Evolutionary conservation across 2,113 vertebrate genomes (phyloP).

Genomic region (Hepsetus odoe): DNA sequence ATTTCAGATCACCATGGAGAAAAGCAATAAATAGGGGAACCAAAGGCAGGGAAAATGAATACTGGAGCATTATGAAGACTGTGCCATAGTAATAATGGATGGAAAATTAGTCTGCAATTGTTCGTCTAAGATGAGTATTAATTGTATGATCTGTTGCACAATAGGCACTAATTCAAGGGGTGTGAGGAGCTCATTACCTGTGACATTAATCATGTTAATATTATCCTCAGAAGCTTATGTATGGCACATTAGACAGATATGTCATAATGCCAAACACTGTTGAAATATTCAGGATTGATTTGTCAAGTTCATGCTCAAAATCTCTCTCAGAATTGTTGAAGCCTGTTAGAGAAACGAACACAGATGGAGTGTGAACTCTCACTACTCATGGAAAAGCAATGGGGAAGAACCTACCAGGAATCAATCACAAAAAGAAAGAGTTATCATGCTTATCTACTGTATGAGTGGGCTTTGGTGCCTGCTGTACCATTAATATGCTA

Average conservation of each 20-base stretch:
- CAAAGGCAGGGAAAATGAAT: constrained; percentile 30
- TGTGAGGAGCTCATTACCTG: constrained; percentile 47
- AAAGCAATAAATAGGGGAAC: constrained; percentile 35
- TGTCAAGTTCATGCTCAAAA: constrained; percentile 29
- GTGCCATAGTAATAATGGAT: constrained; percentile 42
- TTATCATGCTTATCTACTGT: neutral
- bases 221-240: constrained; percentile 35
- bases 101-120: constrained; percentile 41
- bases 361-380: constrained; percentile 31
- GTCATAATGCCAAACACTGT: constrained; percentile 31
- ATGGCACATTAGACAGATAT: constrained; percentile 23
- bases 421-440: constrained; percentile 20
- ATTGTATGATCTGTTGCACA: constrained; percentile 42
- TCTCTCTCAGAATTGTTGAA: constrained; percentile 32
- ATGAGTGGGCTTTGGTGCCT: neutral
- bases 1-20: constrained; percentile 41
- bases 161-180: constrained; percentile 39
- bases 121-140: constrained; percentile 45
- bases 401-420: constrained; percentile 17
- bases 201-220: constrained; percentile 42
- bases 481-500: constrained; percentile 5
- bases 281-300: constrained; percentile 43
- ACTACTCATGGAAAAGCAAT: constrained; percentile 22
- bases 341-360: neutral
- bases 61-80: constrained; percentile 10